phyloP scores from a whole-genome alignment of 1,140 invertebrate species.

The Drosophila parvula region DNA sequence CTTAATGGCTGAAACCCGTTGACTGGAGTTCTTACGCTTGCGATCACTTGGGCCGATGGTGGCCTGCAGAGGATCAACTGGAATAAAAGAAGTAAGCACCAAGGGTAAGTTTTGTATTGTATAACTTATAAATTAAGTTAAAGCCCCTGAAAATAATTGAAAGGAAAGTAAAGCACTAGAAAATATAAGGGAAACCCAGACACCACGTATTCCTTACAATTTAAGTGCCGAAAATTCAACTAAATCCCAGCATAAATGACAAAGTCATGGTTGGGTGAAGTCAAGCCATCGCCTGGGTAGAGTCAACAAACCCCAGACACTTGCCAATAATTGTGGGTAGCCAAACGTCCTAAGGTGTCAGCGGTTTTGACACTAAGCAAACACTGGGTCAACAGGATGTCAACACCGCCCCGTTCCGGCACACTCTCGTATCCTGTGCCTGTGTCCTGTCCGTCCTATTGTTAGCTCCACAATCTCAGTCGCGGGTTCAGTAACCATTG shows the following conservation, averaged over 20 bases:
- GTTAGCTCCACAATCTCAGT: slow-evolving; percentile 44
- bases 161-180: not conserved
- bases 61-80: slow-evolving; percentile 49
- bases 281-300: not conserved
- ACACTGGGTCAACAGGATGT: slow-evolving; percentile 54
- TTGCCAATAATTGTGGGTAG: slow-evolving; percentile 69
- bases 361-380: slow-evolving; percentile 57
- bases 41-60: slow-evolving; percentile 33
- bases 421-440: not conserved
- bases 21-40: slow-evolving; percentile 48
- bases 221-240: not conserved
- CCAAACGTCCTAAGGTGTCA: slow-evolving; percentile 47
- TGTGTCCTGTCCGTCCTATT: slow-evolving; percentile 19
- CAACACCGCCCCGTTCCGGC: slow-evolving; percentile 5
- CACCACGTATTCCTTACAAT: not conserved
- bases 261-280: slow-evolving; percentile 24
- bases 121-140: too few species aligned
- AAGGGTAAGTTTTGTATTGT: too few species aligned
- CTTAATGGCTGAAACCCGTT: slow-evolving; percentile 39
- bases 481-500: slow-evolving; percentile 51
- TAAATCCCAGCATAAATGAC: slow-evolving; percentile 7
- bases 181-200: too few species aligned
- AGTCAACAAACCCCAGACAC: slow-evolving; percentile 48
- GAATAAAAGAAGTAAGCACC: not conserved
- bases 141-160: not conserved